Conservation (phyloP, 1,140 invertebrate genomes). For the Ladona fulva region DNA sequence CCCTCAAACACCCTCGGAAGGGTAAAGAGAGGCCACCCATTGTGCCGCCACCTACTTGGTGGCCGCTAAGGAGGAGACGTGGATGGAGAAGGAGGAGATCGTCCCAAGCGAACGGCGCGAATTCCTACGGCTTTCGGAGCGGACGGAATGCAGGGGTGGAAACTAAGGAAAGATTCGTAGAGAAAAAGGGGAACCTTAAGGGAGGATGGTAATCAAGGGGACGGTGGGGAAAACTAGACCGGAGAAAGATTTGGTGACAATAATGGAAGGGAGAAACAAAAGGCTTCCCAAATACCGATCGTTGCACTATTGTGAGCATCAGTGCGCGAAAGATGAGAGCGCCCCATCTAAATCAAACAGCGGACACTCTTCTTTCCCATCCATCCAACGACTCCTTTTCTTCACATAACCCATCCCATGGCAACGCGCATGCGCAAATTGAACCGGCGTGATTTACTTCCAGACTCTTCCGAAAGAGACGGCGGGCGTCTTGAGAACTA, state of each 20-base stretch:
- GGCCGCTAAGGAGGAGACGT: background rate
- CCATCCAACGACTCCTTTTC: background rate
- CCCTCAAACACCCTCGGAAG: background rate
- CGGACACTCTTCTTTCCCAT: background rate
- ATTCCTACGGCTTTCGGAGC: too few relatives aligned
- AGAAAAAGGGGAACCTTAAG: too few relatives aligned
- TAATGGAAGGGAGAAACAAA: too few relatives aligned
- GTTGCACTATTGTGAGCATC: background rate
- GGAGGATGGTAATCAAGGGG: too few relatives aligned
- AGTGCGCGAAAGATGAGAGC: background rate
- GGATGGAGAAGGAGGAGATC: background rate
- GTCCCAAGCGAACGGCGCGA: background rate
- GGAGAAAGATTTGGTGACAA: too few relatives aligned
- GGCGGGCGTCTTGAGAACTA: background rate
- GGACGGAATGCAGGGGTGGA: too few relatives aligned
- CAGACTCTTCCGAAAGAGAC: background rate
- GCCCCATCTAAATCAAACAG: background rate
- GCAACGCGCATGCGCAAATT: background rate
- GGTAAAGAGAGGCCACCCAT: background rate
- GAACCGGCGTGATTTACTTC: background rate
- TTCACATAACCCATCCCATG: background rate
- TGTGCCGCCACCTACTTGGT: background rate
- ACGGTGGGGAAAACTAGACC: too few relatives aligned
- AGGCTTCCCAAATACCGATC: background rate
- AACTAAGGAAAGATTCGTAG: too few relatives aligned